Base-by-base conservation (phyloP, 2,888 invertebrate species). In the Furcula furcula region DNA sequence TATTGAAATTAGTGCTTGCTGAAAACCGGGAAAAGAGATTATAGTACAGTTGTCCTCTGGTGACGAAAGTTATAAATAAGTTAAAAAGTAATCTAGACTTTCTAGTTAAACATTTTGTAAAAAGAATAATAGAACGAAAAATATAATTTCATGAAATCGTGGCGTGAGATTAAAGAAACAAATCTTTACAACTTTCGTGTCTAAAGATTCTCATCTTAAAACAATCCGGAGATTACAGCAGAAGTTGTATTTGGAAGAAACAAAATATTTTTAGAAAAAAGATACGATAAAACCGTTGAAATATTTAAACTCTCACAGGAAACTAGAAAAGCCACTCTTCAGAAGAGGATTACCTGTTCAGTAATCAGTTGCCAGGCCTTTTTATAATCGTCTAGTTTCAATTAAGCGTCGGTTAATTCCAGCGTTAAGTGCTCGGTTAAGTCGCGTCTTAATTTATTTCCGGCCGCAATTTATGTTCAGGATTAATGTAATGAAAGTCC, bases 321-420 rank as follows among this genome's bases (percentile, higher is more conserved):
- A 65, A 62, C 62, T 58, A 64, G 66, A 71, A 68, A 74, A 80
- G 70, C 72, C 72, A 60, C 77, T 81, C 80, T 81, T 84, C 78
- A 75, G 74, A 61, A 64, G 61, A 44, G 74, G 79, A 74, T 84
- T 76, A 80, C 60, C 39, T 46, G 49, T 46, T 55, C 56, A 33
- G 71, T 83, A 80, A 81, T 82, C 83, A 72, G 67, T 61, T 51
- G 64, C 63, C 65, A 31, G 46, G 55, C 55, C 63, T 78, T 80
- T 26, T 26, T 69, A 64, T 58, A 63, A 65, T 69, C 71, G 65
- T 72, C 78, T 76, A 82, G 79, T 87, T 86, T 85, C 85, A 87
- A 87, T 88, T 86, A 84, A 77, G 56, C 67, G 66, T 69, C 71
- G 66, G 78, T 83, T 86, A 83, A 86, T 84, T 79, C 76, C 64